phyloP scores from a whole-genome alignment of 2,888 invertebrate species.

The Ophion costatus region DNA sequence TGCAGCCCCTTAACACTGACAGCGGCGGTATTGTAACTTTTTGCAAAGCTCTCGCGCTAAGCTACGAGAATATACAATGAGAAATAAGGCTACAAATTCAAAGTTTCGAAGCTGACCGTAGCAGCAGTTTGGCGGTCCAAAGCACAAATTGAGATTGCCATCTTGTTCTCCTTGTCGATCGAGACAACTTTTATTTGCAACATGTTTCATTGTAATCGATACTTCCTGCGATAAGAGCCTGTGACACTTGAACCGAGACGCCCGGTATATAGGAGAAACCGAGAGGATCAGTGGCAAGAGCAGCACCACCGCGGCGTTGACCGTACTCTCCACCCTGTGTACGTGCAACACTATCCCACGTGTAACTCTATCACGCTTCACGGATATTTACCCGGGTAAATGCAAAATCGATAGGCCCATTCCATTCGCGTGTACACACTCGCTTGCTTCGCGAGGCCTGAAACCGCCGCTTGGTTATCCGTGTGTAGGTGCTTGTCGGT shows the following conservation, averaged over 20 bases:
- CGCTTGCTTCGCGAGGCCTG: constrained; percentile 58
- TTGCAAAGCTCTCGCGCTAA: too few species aligned
- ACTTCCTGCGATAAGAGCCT: background rate
- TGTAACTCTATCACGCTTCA: constrained; percentile 81
- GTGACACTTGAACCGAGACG: background rate
- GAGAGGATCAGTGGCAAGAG: constrained; percentile 42
- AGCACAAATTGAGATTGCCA: too few species aligned
- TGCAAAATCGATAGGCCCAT: constrained; percentile 80
- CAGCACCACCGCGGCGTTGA: constrained; percentile 19
- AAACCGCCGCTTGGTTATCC: constrained; percentile 36
- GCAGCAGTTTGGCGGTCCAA: too few species aligned
- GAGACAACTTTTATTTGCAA: background rate
- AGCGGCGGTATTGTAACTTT: too few species aligned
- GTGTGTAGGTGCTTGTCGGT: background rate
- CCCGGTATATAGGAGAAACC: constrained; percentile 26
- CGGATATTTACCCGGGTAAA: constrained; percentile 80
- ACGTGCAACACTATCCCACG: constrained; percentile 76
- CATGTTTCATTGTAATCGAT: background rate
- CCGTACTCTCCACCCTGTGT: constrained; percentile 32
- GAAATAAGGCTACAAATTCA: too few species aligned
- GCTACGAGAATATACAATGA: too few species aligned
- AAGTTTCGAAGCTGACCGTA: too few species aligned
- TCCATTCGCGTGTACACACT: constrained; percentile 67
- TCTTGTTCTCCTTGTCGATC: too few species aligned
- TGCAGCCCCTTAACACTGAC: too few species aligned